Base-by-base conservation (phyloP, 30 jellyfish, hydroid and myxozoan genomes). In the Chironex yamaguchii region DNA sequence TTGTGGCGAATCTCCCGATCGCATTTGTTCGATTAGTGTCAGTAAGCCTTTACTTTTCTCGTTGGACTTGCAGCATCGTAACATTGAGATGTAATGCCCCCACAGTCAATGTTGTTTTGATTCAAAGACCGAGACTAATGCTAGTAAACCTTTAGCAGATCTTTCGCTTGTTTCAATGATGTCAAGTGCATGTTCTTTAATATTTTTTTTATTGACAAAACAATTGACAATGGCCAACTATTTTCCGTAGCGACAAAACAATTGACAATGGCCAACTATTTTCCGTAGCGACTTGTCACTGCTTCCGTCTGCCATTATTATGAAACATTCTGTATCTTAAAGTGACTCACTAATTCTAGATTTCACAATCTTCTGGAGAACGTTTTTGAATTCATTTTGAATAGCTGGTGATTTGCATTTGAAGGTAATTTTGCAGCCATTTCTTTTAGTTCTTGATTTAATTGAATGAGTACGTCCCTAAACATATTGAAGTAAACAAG, bases 1-100 rank as follows among this genome's bases (percentile, higher is more conserved):
- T 69, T 69, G 86, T 73, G 79, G 36, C n/a, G n/a, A n/a, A 73
- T 73, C n/a, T 34, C 12, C 9, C 86, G 82, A 48, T 33, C 76
- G 49, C 77, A 73, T 33, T 48, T 49, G 25, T 32, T 77, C 25
- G 86, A 73, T 73, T 73, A 21, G 79, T 73, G 80, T 28, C 36
- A 27, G 28, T 78, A 77, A 14, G 79, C 86, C 49, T 50, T 73
- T 24, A 13, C 42, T 73, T 78, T 78, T 25, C 86, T 17, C 86
- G 49, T 73, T 23, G 49, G 79, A 49, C 86, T 73, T 73, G 79
- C 86, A 6, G 51, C 49, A 50, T 73, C 86, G 29, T 73, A 73
- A 33, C 86, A 73, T 29, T 73, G 81, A 49, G 81, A 49, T 17
- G 49, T 0, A 2, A 34, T 73, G 42, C 86, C 78, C 24, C 80